Evolutionary conservation across 2,113 vertebrate species (phyloP).

Genomic region (Cryptomyrus ogoouensis): DNA sequence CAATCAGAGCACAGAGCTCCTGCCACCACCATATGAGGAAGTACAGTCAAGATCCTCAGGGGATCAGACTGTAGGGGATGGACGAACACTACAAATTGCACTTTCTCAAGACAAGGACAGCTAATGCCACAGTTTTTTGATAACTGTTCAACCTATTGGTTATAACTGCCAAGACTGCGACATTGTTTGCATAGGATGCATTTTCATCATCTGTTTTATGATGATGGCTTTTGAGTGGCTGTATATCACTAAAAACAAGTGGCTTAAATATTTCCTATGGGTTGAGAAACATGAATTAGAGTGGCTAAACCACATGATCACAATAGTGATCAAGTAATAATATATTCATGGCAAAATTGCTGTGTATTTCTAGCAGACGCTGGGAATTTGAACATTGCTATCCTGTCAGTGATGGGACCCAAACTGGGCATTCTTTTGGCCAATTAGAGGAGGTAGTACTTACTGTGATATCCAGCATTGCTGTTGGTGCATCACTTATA

Average conservation of each 20-base stretch:
- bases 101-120: constrained; percentile 53
- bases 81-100: constrained; percentile 31
- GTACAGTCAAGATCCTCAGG: background rate
- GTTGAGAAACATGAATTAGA: background rate
- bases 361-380: constrained; percentile 39
- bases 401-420: constrained; percentile 48
- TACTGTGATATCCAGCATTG: background rate
- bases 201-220: background rate
- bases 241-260: background rate
- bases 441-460: background rate
- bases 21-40: constrained; percentile 6
- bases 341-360: constrained; percentile 15
- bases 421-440: background rate
- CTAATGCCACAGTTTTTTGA: constrained; percentile 28
- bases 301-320: background rate
- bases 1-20: constrained; percentile 31
- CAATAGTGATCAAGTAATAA: background rate
- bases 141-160: background rate
- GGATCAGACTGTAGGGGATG: constrained; percentile 20
- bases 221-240: background rate
- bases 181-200: background rate
- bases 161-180: background rate
- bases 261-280: background rate
- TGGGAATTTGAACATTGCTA: constrained; percentile 40
- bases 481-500: background rate